Evolutionary conservation across 2,113 vertebrate species (phyloP).

Genomic region (Poeciliopsis occidentalis): DNA sequence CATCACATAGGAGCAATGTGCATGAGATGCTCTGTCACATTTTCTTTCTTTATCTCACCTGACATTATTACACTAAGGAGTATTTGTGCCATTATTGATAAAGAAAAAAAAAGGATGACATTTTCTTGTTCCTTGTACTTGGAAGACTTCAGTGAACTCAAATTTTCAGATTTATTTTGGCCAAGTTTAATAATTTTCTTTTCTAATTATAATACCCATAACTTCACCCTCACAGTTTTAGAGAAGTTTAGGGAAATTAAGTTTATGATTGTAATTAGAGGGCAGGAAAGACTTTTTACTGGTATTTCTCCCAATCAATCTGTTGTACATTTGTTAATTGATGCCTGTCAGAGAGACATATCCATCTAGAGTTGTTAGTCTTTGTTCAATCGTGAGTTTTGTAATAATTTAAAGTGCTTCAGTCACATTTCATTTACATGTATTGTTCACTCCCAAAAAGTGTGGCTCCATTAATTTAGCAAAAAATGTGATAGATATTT

Average conservation of each 20-base stretch:
- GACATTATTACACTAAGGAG: not conserved
- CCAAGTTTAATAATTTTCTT: too few species aligned
- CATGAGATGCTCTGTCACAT: not conserved
- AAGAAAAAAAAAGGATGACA: too few species aligned
- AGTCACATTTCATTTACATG: too few species aligned
- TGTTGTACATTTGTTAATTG: not conserved
- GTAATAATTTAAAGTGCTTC: not conserved
- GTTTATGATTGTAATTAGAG: not conserved
- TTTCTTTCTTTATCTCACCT: not conserved
- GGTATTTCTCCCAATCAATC: not conserved
- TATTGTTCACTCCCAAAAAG: too few species aligned
- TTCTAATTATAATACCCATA: too few species aligned
- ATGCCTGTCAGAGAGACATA: too few species aligned
- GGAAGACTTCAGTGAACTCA: too few species aligned
- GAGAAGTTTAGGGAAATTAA: not conserved
- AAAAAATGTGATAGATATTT: too few species aligned
- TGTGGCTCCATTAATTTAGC: too few species aligned
- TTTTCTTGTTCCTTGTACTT: too few species aligned
- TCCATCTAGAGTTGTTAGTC: not conserved
- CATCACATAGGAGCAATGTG: not conserved
- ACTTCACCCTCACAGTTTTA: not conserved
- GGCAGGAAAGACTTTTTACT: not conserved
- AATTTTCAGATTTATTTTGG: too few species aligned
- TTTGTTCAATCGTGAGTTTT: not conserved
- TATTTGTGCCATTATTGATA: too few species aligned